Base-by-base conservation (phyloP, 2,797 vertebrate genomes). In the Paedocypris micromegethes region DNA sequence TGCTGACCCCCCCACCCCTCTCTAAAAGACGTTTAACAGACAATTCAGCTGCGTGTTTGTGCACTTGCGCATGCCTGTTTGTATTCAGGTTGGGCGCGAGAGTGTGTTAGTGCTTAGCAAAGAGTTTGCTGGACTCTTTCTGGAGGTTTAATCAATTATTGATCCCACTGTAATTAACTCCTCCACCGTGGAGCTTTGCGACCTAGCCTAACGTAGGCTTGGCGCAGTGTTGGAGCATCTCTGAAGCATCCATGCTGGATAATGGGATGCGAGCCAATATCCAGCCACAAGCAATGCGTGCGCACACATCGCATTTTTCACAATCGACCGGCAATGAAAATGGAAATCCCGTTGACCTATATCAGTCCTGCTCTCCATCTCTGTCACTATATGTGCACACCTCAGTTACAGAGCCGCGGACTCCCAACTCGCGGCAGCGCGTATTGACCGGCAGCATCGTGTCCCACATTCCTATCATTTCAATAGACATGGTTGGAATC, bases 121-220 rank as follows among this genome's bases (percentile, higher is more conserved):
- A 45, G 68, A 70, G 68, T 74, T 70, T 74, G 68, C 64, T 69
- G 61, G 72, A 85, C 83, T 81, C 85, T 78, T 79, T 85, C 82
- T 83, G 81, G 87, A 86, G 82, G 81, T 54, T 48, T 83, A 88
- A 87, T 90, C 83, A 89, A 87, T 88, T 90, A 90, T 90, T 90
- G 87, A 90, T 89, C 62, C 54, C 53, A 75, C 54, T 81, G 86
- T 89, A 89, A 89, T 90, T 90, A 90, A 88, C 87, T 89, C 80
- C 82, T 83, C 78, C 72, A 70, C 76, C 68, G 64, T 66, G 72
- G 73, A 74, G 71, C 49, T 77, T 73, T 79, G 64, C 65, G 62
- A 76, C 76, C 72, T 67, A 67, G 45, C 66, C 78, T 82, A 79
- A 81, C 70, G 76, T 61, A 74, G 77, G 55, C 68, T 72, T 46